phyloP scores from a whole-genome alignment of 2,888 invertebrate species.

The Euplagia quadripunctaria region DNA sequence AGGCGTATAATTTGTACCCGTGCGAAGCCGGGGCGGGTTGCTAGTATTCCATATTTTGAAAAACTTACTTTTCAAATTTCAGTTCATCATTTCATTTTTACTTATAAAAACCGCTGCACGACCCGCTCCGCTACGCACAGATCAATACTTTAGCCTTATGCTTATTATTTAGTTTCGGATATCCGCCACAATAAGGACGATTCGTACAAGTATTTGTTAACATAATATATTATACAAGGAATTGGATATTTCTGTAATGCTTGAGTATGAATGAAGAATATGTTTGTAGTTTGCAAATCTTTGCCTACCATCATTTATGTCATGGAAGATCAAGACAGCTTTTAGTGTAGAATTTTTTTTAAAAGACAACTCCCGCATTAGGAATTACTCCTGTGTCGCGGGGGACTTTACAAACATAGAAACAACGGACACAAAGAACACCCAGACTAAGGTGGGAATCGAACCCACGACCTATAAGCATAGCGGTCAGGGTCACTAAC shows the following conservation, averaged over 20 bases:
- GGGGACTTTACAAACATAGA: too few species aligned
- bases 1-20: too few species aligned
- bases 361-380: too few species aligned
- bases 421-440: too few species aligned
- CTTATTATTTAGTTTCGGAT: conserved; percentile 15
- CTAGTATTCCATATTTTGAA: too few species aligned
- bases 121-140: not conserved
- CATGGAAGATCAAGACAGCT: not conserved
- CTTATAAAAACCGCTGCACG: not conserved
- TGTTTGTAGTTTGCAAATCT: conserved; percentile 10
- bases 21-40: too few species aligned
- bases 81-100: not conserved
- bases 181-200: conserved; percentile 18
- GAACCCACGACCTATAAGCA: too few species aligned
- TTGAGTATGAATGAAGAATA: conserved; percentile 14
- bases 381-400: too few species aligned
- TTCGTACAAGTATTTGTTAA: conserved; percentile 22
- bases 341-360: not conserved
- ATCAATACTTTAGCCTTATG: not conserved
- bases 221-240: conserved; percentile 20
- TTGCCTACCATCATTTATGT: not conserved
- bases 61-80: too few species aligned
- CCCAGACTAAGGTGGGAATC: too few species aligned
- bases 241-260: conserved; percentile 21
- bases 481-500: too few species aligned